Conservation (phyloP, 2,888 invertebrate genomes). For the Andrena flavipes region DNA sequence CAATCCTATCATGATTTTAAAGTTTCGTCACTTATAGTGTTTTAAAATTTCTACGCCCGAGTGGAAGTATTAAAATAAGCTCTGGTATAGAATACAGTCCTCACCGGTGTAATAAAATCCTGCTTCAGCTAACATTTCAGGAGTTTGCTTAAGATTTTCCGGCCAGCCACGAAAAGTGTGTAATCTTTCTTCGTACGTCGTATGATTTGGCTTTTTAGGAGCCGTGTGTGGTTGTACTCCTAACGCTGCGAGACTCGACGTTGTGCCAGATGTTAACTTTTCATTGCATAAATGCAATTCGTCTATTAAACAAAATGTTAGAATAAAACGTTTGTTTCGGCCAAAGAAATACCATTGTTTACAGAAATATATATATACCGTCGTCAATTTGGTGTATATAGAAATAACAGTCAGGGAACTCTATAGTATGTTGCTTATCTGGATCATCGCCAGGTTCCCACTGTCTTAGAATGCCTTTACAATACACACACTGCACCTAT, state of each 20-base stretch:
- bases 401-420: constrained; percentile 87
- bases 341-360: not conserved
- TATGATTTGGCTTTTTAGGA: constrained; percentile 89
- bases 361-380: constrained; percentile 65
- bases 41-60: not conserved
- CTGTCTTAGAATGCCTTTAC: constrained; percentile 88
- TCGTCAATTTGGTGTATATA: constrained; percentile 73
- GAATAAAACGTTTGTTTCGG: not conserved
- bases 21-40: constrained; percentile 3
- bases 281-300: constrained; percentile 83
- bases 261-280: constrained; percentile 78
- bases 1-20: constrained; percentile 84
- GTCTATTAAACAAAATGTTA: constrained; percentile 66
- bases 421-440: constrained; percentile 88
- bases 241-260: constrained; percentile 85
- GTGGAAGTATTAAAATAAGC: not conserved
- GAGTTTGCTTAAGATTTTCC: constrained; percentile 90
- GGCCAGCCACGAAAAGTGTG: constrained; percentile 93
- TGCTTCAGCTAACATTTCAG: constrained; percentile 92
- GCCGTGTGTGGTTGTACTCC: constrained; percentile 87
- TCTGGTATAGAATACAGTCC: constrained; percentile 6
- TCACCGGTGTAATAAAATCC: constrained; percentile 94
- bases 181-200: constrained; percentile 89
- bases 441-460: constrained; percentile 91
- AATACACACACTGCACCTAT: constrained; percentile 92